A percentile compares a stretch with the other conserved stretches of the same genome.
Conservation (phyloP, 2,113 vertebrate genomes). For the Scomber scombrus region DNA sequence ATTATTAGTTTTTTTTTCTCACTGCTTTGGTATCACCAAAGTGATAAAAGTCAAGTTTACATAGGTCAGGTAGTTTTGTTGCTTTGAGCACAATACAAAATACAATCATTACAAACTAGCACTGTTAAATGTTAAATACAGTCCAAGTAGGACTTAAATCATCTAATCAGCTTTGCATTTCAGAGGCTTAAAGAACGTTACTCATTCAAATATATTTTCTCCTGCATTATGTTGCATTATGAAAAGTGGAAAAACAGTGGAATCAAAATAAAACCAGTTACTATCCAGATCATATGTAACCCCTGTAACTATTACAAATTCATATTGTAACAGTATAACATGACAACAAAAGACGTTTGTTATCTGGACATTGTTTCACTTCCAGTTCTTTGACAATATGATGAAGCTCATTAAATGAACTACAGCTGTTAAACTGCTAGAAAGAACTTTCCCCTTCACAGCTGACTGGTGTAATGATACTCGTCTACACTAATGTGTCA, state of each 20-base stretch:
- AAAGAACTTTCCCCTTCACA: neutral
- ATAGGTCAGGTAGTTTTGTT: neutral
- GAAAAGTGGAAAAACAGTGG: neutral
- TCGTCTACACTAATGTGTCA: too few species aligned
- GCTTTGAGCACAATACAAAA: neutral
- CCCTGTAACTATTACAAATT: neutral
- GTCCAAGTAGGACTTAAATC: neutral
- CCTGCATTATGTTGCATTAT: slow-evolving; percentile 2
- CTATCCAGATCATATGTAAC: neutral
- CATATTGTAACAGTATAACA: too few species aligned
- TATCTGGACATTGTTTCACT: neutral
- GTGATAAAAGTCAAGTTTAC: neutral
- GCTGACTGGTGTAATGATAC: neutral
- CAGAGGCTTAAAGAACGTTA: neutral
- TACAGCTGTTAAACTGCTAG: neutral
- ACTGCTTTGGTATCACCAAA: neutral
- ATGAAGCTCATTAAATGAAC: neutral
- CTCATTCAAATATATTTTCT: neutral
- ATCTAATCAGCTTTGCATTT: neutral
- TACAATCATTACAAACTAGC: neutral
- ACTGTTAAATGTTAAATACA: neutral
- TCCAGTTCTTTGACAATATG: neutral
- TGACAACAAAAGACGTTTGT: too few species aligned
- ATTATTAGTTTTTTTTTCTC: neutral
- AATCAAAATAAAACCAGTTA: neutral